phyloP scores from a whole-genome alignment of 2,888 invertebrate species.

The Macaria liturata region DNA sequence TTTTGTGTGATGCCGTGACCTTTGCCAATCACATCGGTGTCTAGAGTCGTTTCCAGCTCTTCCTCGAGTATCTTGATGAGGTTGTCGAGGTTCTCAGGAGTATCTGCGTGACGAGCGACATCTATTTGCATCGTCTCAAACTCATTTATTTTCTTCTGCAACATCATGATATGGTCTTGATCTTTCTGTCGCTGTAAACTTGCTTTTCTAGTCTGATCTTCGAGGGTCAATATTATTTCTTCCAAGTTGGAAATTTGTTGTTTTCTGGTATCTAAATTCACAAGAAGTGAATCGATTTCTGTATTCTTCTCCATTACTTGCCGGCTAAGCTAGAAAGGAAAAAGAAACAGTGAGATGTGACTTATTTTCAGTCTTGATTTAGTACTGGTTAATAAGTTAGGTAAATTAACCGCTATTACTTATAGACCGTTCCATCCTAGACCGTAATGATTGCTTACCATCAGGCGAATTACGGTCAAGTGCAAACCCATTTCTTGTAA shows the following conservation, averaged over 20 bases:
- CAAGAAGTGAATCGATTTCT: conserved; percentile 60
- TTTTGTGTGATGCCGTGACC: conserved; percentile 31
- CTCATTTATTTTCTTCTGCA: conserved; percentile 57
- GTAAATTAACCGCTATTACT: too few species aligned
- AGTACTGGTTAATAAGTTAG: too few species aligned
- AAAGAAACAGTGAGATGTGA: neutral
- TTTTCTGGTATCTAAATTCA: conserved; percentile 54
- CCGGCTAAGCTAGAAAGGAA: conserved; percentile 54
- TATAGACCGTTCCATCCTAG: too few species aligned
- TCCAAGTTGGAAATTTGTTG: conserved; percentile 63
- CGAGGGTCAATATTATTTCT: conserved; percentile 66
- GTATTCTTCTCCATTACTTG: conserved; percentile 60
- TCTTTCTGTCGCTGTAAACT: conserved; percentile 54
- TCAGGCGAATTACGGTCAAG: too few species aligned
- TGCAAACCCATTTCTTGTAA: too few species aligned
- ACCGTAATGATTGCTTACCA: too few species aligned
- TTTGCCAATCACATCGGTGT: conserved; percentile 34
- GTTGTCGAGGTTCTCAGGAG: conserved; percentile 63
- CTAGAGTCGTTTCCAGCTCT: conserved; percentile 58
- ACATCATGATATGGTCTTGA: conserved; percentile 51
- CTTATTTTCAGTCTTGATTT: too few species aligned
- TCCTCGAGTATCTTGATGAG: conserved; percentile 71
- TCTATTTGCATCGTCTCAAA: conserved; percentile 48
- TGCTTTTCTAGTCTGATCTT: conserved; percentile 60
- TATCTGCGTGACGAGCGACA: conserved; percentile 43